A percentile compares a stretch with the other conserved stretches of the same genome.
Evolutionary conservation across 2,888 invertebrate species (phyloP).

Genomic region (Eudemis profundana): DNA sequence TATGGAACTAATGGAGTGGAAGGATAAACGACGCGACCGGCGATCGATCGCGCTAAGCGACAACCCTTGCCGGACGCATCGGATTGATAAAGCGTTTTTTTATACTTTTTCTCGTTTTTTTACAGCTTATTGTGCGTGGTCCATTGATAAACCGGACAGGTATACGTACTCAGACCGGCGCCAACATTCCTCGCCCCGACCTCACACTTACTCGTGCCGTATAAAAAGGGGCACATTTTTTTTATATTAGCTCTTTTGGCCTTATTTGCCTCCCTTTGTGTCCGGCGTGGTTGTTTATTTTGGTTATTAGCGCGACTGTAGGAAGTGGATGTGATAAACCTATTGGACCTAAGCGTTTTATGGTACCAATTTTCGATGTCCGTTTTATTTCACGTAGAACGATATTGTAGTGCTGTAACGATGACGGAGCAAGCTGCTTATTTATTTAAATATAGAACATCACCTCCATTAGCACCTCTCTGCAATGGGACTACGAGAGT

Average conservation of each 20-base stretch:
- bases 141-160: slow-evolving; percentile 85
- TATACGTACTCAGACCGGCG: slow-evolving; percentile 85
- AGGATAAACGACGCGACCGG: slow-evolving; percentile 37
- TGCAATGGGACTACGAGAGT: not conserved
- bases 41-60: slow-evolving; percentile 59
- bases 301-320: slow-evolving; percentile 81
- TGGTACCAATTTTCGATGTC: slow-evolving; percentile 81
- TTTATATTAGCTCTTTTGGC: slow-evolving; percentile 83
- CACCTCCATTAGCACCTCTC: slow-evolving; percentile 71
- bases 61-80: slow-evolving; percentile 80
- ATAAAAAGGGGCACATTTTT: slow-evolving; percentile 83
- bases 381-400: slow-evolving; percentile 64
- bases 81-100: slow-evolving; percentile 83
- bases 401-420: slow-evolving; percentile 51
- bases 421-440: slow-evolving; percentile 55
- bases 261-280: slow-evolving; percentile 82
- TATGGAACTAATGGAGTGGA: slow-evolving; percentile 39
- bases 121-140: slow-evolving; percentile 78
- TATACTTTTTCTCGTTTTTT: slow-evolving; percentile 75
- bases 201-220: slow-evolving; percentile 83
- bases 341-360: slow-evolving; percentile 83
- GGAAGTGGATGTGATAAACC: slow-evolving; percentile 83
- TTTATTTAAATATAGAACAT: slow-evolving; percentile 61
- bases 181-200: slow-evolving; percentile 85
- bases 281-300: slow-evolving; percentile 80